Evolutionary conservation across 1,140 invertebrate species (phyloP), one percentile per base, ranked within the genome.

Genomic region (Ceratina australensis): DNA sequence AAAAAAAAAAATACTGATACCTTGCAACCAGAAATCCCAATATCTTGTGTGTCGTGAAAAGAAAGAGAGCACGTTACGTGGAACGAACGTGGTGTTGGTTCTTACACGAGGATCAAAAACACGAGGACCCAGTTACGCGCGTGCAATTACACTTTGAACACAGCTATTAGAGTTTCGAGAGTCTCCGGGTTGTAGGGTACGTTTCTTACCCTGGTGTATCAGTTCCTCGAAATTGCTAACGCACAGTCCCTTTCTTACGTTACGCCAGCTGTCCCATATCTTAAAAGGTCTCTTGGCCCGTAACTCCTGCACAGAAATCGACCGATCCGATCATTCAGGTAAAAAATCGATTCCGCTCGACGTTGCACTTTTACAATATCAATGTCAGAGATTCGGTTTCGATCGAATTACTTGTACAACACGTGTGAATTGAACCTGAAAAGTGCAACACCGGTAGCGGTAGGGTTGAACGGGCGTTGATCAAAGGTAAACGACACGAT

Each of bases 251-350:
- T 98, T 98, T 92, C 97, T 96, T 87, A 97, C 95, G 93, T 95
- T 97, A 94, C 98, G 95, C 94, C 96, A 97, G 93, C 96, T 96
- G 94, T 98, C 98, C 98, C 98, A 98, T 95, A 98, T 96, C 95
- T 98, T 98, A 94, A 98, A 98, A 94, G 97, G 97, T 95, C 96
- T 96, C 95, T 97, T 97, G 95, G 95, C 96, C 94, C 96, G 96
- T 94, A 96, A 95, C 95, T 97, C 96, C 96, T 97, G 93, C 61
- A 94, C 94, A 78, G 72, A 80, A 80, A 87, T 71, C 12, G 65
- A 26, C 16, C 22, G 59, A 69, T 52, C 22, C n/a, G 49, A 24
- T 47, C 47, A 50, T 10, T 20, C 16, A 16, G 57, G 16, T 0
- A 13, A 7, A 3, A 3, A 28, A 3, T 8, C 42, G 16, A 18